Conservation (phyloP, 2,113 vertebrate species). For the Anser cygnoides region DNA sequence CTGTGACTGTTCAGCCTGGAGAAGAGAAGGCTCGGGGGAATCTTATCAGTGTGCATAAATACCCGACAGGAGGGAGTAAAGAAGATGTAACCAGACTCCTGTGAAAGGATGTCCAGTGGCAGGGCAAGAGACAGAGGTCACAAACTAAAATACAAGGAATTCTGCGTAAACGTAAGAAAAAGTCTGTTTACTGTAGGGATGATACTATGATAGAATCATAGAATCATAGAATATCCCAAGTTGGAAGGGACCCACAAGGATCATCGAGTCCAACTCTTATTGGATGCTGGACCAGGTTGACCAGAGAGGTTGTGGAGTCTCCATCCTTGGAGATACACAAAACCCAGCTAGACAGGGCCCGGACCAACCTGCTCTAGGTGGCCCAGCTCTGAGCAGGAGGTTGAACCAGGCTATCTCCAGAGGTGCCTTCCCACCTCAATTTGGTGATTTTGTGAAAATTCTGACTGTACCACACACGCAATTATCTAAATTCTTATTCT, state of each 20-base stretch:
- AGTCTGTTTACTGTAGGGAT: neutral
- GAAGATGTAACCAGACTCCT: neutral
- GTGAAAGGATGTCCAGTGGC: neutral
- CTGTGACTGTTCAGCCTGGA: neutral
- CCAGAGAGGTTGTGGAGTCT: neutral
- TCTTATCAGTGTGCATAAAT: neutral
- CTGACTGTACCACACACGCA: neutral
- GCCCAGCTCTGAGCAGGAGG: neutral
- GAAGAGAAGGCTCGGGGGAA: neutral
- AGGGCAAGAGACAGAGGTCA: neutral
- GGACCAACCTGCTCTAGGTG: neutral
- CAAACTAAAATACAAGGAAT: neutral
- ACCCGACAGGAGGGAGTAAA: neutral
- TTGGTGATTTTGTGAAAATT: neutral
- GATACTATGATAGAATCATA: neutral
- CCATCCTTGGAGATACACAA: neutral
- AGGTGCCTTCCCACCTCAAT: neutral
- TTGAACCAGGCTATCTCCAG: neutral
- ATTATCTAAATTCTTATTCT: neutral
- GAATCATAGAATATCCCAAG: too few relatives aligned
- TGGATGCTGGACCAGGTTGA: neutral
- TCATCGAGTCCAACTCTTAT: too few relatives aligned
- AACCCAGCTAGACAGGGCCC: neutral
- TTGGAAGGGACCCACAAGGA: too few relatives aligned
- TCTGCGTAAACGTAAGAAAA: neutral